Conservation (phyloP, 2,797 vertebrate genomes). For the Melopsittacus undulatus region DNA sequence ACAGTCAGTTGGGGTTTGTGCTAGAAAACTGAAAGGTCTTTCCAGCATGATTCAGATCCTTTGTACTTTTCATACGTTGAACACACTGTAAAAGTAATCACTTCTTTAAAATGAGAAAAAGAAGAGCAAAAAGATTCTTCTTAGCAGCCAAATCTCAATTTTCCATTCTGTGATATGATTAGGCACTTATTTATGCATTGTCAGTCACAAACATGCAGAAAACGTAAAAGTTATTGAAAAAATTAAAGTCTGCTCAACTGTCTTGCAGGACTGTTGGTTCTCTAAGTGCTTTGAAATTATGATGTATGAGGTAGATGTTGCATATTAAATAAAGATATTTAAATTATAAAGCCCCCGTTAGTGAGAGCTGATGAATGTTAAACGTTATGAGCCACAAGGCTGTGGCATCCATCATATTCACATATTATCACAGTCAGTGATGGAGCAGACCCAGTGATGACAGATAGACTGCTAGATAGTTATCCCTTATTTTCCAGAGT, state of each 20-base stretch:
- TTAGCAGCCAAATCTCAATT: conserved; percentile 55
- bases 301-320: conserved; percentile 90
- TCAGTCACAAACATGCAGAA: conserved; percentile 74
- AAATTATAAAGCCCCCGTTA: conserved; percentile 87
- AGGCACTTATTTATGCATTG: conserved; percentile 73
- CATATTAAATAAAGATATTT: conserved; percentile 92
- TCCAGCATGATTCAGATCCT: neutral
- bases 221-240: conserved; percentile 77
- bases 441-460: conserved; percentile 87
- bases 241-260: conserved; percentile 75
- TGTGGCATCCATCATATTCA: conserved; percentile 88
- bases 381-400: conserved; percentile 78
- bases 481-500: conserved; percentile 82
- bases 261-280: conserved; percentile 84
- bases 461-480: conserved; percentile 92
- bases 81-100: neutral
- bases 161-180: conserved; percentile 63
- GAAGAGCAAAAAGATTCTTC: neutral
- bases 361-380: conserved; percentile 84
- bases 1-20: neutral
- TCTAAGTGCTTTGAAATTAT: conserved; percentile 99
- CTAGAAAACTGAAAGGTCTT: neutral
- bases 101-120: conserved; percentile 18
- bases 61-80: conserved; percentile 12
- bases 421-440: conserved; percentile 93